Evolutionary conservation across 1,140 invertebrate genomes (phyloP), one percentile per base, ranked within the genome.

Genomic region (Macrocentrus cingulum): DNA sequence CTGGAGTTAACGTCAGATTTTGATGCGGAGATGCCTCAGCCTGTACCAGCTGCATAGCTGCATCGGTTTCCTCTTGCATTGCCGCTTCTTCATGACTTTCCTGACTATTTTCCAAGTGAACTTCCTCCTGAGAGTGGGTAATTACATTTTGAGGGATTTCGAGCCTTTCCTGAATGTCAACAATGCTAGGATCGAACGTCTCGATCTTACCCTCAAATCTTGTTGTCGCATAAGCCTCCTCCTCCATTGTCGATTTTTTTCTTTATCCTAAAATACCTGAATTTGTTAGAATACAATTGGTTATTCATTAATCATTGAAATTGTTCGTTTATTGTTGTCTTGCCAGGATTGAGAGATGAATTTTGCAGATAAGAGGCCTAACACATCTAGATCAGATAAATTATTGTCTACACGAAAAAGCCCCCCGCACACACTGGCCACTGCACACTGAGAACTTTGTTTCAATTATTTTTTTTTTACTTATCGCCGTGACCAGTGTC

Each of bases 141-240:
- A 64, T 56, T 9, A 63, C 54, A 25, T 72, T 69, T 9, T 60
- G 42, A 73, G 67, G 32, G 76, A 69, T 52, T 29, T 65, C 60
- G 25, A 70, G 68, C 23, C 72, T 68, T 57, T 59, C 60, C 7
- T 63, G 49, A 34, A 63, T 45, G 13, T 76, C 70, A 7, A 77
- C 75, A 22, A 74, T 71, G 44, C 77, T 79, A 0, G 70, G 63
- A n/a, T 80, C 77, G 45, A 77, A 80, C 34, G 59, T 67, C 52
- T 79, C 77, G 22, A 79, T 74, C 54, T 79, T 80, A 20, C 64
- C 66, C 29, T 75, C 72, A 45, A 71, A 80, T 15, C 68, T 70
- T 13, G 72, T 71, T 3, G 63, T 56, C 16, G 71, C 49, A 62
- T 71, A 79, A 61, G 58, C 73, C 59, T 80, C 76, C 76, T 79